phyloP scores from a whole-genome alignment of 1,140 invertebrate species.

The Bombus turneri region DNA sequence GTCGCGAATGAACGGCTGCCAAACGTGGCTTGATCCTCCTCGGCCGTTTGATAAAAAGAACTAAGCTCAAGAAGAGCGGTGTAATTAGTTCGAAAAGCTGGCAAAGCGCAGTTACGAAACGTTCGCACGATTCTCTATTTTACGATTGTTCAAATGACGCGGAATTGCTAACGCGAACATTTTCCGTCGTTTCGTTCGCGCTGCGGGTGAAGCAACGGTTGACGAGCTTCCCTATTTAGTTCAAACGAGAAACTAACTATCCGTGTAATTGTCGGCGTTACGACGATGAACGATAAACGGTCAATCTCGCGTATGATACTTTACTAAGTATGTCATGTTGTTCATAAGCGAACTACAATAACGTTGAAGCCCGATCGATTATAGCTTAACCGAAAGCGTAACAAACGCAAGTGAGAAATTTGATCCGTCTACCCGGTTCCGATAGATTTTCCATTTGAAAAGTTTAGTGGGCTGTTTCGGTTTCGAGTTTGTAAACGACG shows the following conservation, averaged over 20 bases:
- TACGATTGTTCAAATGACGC: slow-evolving; percentile 60
- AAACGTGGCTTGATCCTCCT: slow-evolving; percentile 58
- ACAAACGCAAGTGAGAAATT: too few species aligned
- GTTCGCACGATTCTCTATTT: background rate
- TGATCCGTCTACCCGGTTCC: too few species aligned
- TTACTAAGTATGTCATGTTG: background rate
- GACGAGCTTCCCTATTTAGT: slow-evolving; percentile 2
- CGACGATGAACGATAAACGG: slow-evolving; percentile 18
- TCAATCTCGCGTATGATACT: slow-evolving; percentile 21
- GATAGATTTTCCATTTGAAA: too few species aligned
- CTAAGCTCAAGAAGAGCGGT: background rate
- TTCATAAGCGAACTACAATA: background rate
- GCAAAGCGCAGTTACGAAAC: background rate
- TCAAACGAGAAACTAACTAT: slow-evolving; percentile 36
- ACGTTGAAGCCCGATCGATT: background rate
- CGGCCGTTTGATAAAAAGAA: slow-evolving; percentile 34
- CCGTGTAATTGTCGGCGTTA: slow-evolving; percentile 27
- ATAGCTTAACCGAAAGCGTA: background rate
- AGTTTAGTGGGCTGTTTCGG: background rate
- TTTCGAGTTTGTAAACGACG: background rate
- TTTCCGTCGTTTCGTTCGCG: background rate
- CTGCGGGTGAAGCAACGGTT: background rate
- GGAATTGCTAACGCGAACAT: slow-evolving; percentile 38
- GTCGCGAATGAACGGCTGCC: slow-evolving; percentile 40
- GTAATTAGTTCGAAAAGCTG: background rate